These are phyloP conservation scores for Oreochromis grahami DNA, from an alignment of 2,797 vertebrate genomes.

Conservation along the genomic window DNA sequence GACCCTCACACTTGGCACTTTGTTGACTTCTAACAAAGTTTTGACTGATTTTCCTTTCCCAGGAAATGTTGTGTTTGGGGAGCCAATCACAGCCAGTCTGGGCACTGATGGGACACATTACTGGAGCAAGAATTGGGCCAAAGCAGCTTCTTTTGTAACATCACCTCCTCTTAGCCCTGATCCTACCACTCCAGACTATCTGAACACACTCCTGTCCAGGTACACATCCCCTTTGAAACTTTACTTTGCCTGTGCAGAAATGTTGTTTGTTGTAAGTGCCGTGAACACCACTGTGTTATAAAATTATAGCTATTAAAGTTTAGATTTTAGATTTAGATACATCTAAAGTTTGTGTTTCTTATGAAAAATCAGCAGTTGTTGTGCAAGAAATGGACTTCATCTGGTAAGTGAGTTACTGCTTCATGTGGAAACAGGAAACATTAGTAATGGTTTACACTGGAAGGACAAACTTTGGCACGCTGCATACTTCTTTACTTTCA, in stretches of 20 bases:
- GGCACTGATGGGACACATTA: conserved; percentile 97
- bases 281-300: not conserved
- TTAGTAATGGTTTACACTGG: not conserved
- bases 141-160: conserved; percentile 94
- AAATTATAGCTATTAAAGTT: not conserved
- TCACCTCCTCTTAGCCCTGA: conserved; percentile 96
- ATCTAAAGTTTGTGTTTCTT: not conserved
- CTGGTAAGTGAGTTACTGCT: not conserved
- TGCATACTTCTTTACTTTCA: not conserved
- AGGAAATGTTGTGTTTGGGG: conserved; percentile 97
- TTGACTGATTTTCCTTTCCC: not conserved
- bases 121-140: conserved; percentile 99
- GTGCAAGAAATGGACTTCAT: not conserved
- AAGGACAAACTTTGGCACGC: conserved; percentile 2
- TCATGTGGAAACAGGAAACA: conserved; percentile 24
- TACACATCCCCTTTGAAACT: conserved; percentile 30
- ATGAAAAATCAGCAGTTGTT: not conserved
- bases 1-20: not conserved
- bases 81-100: conserved; percentile 94
- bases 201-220: conserved; percentile 95
- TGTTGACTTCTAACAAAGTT: not conserved
- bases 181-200: conserved; percentile 95
- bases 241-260: not conserved
- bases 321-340: not conserved
- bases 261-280: not conserved